Conservation (phyloP, 2,888 invertebrate genomes). For the Melinaea marsaeus region DNA sequence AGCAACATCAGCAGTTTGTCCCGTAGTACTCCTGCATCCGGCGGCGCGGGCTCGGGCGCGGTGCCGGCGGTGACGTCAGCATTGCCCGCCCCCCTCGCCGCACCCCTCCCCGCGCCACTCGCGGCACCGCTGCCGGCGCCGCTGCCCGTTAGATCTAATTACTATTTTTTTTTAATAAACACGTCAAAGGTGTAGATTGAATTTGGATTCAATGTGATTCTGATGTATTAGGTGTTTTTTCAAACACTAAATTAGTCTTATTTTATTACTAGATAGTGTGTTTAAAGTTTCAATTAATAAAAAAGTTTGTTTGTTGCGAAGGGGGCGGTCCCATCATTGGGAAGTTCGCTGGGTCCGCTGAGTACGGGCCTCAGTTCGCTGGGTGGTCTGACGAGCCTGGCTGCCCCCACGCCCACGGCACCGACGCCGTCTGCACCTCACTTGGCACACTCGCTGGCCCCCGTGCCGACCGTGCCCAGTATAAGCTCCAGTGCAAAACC, state of each 20-base stretch:
- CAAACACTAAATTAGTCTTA: too few species aligned
- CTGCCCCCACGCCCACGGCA: conserved; percentile 67
- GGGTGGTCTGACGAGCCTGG: conserved; percentile 57
- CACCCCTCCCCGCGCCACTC: conserved; percentile 42
- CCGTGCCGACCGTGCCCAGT: conserved; percentile 73
- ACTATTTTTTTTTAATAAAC: not conserved
- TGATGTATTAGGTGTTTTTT: too few species aligned
- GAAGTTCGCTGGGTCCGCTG: conserved; percentile 52
- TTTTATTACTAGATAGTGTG: not conserved
- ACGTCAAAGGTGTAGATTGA: too few species aligned
- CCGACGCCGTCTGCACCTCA: conserved; percentile 64
- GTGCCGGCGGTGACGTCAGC: conserved; percentile 47
- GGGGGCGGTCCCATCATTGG: conserved; percentile 43
- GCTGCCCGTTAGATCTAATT: conserved; percentile 16
- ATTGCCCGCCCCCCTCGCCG: conserved; percentile 48
- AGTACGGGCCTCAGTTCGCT: conserved; percentile 43
- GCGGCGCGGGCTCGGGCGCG: conserved; percentile 52
- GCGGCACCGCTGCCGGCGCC: conserved; percentile 50
- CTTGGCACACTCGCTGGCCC: conserved; percentile 70
- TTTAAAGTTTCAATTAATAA: not conserved
- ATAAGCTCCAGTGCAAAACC: conserved; percentile 72
- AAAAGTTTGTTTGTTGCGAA: conserved; percentile 16
- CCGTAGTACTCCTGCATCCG: conserved; percentile 80
- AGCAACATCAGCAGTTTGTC: conserved; percentile 92
- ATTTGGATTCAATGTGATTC: too few species aligned